phyloP scores from a whole-genome alignment of 1,140 invertebrate species.

The Sitophilus oryzae region DNA sequence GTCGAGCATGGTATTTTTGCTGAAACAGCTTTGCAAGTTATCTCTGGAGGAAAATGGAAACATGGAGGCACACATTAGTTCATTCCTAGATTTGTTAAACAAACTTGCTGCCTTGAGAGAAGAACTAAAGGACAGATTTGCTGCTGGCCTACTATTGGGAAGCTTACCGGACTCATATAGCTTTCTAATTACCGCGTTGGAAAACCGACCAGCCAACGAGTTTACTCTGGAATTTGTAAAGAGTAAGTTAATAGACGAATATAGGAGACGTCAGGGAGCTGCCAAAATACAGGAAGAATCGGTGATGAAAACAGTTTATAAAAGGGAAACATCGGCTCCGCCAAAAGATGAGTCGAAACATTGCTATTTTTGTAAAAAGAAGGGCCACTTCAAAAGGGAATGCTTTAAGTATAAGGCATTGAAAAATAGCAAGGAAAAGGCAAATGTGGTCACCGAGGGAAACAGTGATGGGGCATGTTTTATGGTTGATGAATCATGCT shows the following conservation, averaged over 20 bases:
- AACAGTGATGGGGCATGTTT: background rate
- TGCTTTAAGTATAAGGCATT: slow-evolving; percentile 1
- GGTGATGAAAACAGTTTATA: slow-evolving; percentile 2
- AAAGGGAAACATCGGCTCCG: background rate
- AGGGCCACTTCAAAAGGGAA: background rate
- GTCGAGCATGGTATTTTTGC: slow-evolving; percentile 7
- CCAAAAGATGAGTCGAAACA: background rate
- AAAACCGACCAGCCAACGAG: background rate
- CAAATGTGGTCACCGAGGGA: slow-evolving; percentile 1
- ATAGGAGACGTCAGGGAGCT: slow-evolving; percentile 1
- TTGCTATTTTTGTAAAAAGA: slow-evolving; percentile 6
- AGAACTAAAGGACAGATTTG: slow-evolving; percentile 9
- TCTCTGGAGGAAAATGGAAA: slow-evolving; percentile 9
- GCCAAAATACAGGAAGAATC: background rate
- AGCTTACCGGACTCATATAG: slow-evolving; percentile 5
- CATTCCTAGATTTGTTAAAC: background rate
- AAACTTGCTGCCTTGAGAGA: slow-evolving; percentile 2
- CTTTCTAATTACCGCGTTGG: slow-evolving; percentile 1
- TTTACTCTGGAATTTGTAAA: slow-evolving; percentile 9
- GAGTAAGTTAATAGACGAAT: slow-evolving; percentile 6
- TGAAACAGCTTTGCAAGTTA: slow-evolving; percentile 2
- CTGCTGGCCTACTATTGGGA: background rate
- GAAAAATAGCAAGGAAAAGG: slow-evolving; percentile 3
- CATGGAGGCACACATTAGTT: slow-evolving; percentile 8
- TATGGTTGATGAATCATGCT: background rate